Percentiles rank a stretch among this genome's conserved stretches.
Evolutionary conservation across 2,888 invertebrate genomes (phyloP).

Genomic region (Amblyteles armatorius): DNA sequence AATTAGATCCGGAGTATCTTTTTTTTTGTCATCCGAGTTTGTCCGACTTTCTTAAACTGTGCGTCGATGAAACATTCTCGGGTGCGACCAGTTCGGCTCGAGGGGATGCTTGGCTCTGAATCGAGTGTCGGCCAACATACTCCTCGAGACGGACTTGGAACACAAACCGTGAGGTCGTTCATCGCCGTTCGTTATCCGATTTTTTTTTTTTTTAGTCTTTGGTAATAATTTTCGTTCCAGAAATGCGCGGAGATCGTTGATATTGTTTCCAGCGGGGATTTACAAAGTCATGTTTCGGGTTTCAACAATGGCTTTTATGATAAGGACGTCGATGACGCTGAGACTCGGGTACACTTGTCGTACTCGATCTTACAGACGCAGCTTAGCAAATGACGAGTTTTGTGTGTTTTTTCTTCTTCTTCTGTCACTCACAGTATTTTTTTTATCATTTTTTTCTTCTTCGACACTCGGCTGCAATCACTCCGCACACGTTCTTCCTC

Average conservation of each 20-base stretch:
- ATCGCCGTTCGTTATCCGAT: conserved; percentile 56
- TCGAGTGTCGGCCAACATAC: conserved; percentile 76
- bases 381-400: conserved; percentile 53
- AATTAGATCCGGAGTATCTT: not conserved
- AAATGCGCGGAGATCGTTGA: not conserved
- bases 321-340: conserved; percentile 14
- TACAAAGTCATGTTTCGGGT: conserved; percentile 9
- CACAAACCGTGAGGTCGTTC: conserved; percentile 10
- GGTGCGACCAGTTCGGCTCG: conserved; percentile 50
- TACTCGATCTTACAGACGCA: conserved; percentile 50
- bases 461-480: conserved; percentile 38
- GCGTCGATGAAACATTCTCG: conserved; percentile 45
- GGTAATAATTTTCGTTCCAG: not conserved
- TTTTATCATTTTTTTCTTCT: not conserved
- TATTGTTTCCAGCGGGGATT: conserved; percentile 11
- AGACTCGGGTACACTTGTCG: conserved; percentile 8
- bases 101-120: conserved; percentile 77
- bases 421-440: conserved; percentile 36
- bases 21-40: conserved; percentile 30
- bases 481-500: conserved; percentile 47
- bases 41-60: not conserved
- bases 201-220: conserved; percentile 2
- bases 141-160: conserved; percentile 73
- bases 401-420: not conserved
- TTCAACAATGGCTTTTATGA: conserved; percentile 15